Base-by-base conservation (phyloP, 2,888 invertebrate species). In the Andrena bicolor region DNA sequence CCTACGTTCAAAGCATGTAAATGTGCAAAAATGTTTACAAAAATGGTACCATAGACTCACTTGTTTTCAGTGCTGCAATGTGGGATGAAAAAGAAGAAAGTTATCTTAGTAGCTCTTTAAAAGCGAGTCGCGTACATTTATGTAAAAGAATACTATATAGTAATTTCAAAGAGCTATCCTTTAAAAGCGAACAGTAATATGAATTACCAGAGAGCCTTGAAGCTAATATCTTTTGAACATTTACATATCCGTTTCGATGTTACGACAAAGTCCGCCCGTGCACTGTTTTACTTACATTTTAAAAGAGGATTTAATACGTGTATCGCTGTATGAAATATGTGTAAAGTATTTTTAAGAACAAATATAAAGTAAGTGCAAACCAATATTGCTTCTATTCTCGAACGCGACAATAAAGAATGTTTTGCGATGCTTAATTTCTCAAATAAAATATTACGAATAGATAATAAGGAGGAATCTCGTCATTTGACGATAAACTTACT, bases 401-500 rank as follows among this genome's bases (percentile, higher is more conserved):
- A 4, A 66, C 41, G 28, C 56, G n/a, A 56, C 56, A 53, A 6
- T 28, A n/a, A 53, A 73, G 48, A 61, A 68, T 60, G 23, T 60
- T 68, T 61, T 58, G 49, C 28, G 71, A 49, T 20, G 10, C 58
- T 32, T 35, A 71, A 41, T 16, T 61, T 20, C 16, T 23, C 6
- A 16, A 71, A 71, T 61, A 48, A 49, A 41, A 61, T 23, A 32
- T 35, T 65, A 74, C 51, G 49, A 48, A 35, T 53, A 70, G n/a
- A 32, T 7, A 20, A n/a, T 3, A 51, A 16, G 13, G 41, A 41
- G 41, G 13, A 63, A 20, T n/a, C 69, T 51, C n/a, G 8, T 41
- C 20, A 48, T 65, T 80, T 41, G 1, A 8, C 65, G 49, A 56
- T 30, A 76, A 75, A 95, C 96, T 95, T 93, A 98, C 97, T 99